Conservation (phyloP, 2,888 invertebrate genomes). For the Saturnia pavonia region DNA sequence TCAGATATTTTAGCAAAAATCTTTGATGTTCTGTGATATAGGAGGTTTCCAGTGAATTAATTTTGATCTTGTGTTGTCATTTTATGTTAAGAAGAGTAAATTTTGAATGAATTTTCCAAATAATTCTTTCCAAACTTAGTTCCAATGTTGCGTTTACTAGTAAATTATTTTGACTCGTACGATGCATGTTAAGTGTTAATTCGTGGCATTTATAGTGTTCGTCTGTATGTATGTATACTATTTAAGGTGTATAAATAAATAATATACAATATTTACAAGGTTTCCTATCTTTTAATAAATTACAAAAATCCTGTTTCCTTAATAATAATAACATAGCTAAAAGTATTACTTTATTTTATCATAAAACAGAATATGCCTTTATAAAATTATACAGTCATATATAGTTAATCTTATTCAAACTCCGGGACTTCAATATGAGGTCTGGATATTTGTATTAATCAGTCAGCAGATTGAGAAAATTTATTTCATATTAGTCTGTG, state of each 20-base stretch:
- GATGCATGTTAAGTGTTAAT: not conserved
- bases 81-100: not conserved
- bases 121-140: not conserved
- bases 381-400: not conserved
- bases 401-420: not conserved
- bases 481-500: too few relatives aligned
- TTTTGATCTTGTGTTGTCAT: not conserved
- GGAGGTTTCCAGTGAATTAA: not conserved
- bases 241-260: conserved; percentile 8
- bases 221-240: not conserved
- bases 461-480: too few relatives aligned
- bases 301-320: not conserved
- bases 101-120: not conserved
- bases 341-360: too few relatives aligned
- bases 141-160: not conserved
- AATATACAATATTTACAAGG: not conserved
- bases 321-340: too few relatives aligned
- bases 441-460: too few relatives aligned
- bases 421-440: not conserved
- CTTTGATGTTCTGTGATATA: not conserved
- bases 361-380: too few relatives aligned
- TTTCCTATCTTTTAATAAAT: not conserved
- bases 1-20: too few relatives aligned
- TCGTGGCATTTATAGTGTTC: not conserved
- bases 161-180: not conserved